Conservation (phyloP, 37 sponge, comb jelly and placozoan species). For the Beroe forskalii region DNA sequence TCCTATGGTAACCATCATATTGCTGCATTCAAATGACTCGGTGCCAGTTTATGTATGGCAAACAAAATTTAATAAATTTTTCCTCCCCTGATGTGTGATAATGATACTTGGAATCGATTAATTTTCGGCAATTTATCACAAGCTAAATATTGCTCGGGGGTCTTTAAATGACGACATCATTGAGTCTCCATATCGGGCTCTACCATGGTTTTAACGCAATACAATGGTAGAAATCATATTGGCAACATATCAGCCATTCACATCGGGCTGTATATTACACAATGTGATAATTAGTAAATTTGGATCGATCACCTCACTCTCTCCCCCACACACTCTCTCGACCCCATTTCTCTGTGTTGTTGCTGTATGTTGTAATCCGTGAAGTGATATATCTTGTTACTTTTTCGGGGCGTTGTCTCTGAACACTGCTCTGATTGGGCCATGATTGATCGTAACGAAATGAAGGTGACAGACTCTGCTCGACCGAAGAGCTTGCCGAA, state of each 20-base stretch:
- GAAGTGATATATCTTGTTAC: too few species aligned
- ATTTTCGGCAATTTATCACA: neutral
- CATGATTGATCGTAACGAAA: too few species aligned
- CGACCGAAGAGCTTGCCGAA: too few species aligned
- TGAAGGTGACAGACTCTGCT: too few species aligned
- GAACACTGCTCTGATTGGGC: too few species aligned
- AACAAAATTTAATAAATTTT: neutral
- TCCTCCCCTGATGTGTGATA: neutral
- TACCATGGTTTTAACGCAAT: too few species aligned
- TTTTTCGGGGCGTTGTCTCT: too few species aligned
- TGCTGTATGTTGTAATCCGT: too few species aligned
- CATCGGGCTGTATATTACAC: neutral
- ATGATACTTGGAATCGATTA: neutral
- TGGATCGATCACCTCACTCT: neutral
- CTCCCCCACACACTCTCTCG: neutral
- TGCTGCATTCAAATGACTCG: slow-evolving; percentile 1
- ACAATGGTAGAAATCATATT: neutral
- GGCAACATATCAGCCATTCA: neutral
- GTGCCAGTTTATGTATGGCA: too few species aligned
- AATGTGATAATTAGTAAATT: slow-evolving; percentile 48
- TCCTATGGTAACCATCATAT: slow-evolving; percentile 16
- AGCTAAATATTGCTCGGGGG: too few species aligned
- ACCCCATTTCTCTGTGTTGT: neutral
- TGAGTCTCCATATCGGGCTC: too few species aligned
- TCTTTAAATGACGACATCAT: too few species aligned